Conservation (phyloP, 2,113 vertebrate species). For the Tricholaema leucomelas region DNA sequence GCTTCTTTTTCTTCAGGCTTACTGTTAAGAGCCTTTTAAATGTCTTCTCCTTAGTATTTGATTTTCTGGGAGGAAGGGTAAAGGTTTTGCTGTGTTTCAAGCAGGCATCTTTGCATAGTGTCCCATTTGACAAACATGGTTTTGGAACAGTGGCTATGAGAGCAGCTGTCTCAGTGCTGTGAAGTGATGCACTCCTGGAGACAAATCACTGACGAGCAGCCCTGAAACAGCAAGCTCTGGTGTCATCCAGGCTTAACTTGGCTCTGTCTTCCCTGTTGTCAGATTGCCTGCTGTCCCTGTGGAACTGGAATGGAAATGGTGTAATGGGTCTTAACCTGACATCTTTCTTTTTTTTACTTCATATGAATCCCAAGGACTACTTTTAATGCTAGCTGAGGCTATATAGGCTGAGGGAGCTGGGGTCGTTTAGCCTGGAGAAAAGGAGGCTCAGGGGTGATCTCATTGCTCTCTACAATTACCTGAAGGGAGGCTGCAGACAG, state of each 20-base stretch:
- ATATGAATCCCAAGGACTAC: background rate
- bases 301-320: background rate
- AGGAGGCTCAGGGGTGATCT: too few relatives aligned
- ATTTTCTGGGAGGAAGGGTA: background rate
- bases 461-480: too few relatives aligned
- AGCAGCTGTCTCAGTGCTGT: background rate
- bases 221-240: background rate
- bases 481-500: too few relatives aligned
- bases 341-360: background rate
- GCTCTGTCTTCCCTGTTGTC: background rate
- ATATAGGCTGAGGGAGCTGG: too few relatives aligned
- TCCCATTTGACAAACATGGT: background rate
- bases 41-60: background rate
- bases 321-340: background rate
- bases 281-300: background rate
- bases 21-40: slow-evolving; percentile 48
- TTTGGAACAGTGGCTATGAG: background rate
- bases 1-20: slow-evolving; percentile 12
- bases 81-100: background rate
- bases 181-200: background rate
- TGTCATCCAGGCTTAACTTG: background rate
- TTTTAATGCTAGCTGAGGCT: background rate
- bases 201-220: background rate
- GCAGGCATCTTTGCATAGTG: background rate
- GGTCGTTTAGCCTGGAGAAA: too few relatives aligned